phyloP scores from a whole-genome alignment of 64 coral and sea anemone genomes.

The Dendrophyllia cribrosa region DNA sequence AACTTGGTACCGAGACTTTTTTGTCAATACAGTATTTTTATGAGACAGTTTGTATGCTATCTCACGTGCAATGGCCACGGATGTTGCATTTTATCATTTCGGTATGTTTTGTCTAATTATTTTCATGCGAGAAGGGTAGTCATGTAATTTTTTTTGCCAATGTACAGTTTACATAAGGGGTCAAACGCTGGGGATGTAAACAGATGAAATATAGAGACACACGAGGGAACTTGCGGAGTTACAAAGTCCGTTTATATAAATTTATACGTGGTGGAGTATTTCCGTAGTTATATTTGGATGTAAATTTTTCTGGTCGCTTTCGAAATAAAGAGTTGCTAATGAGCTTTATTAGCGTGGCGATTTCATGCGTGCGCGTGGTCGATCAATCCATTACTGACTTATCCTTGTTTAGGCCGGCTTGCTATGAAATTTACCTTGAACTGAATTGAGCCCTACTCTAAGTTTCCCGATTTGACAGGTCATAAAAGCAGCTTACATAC shows the following conservation, averaged over 20 bases:
- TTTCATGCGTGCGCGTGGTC: background rate
- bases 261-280: constrained; percentile 14
- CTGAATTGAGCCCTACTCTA: background rate
- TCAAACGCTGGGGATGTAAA: constrained; percentile 1
- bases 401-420: constrained; percentile 51
- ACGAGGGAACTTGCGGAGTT: constrained; percentile 2
- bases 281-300: constrained; percentile 46
- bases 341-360: constrained; percentile 27
- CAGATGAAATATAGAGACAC: background rate
- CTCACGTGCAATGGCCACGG: background rate
- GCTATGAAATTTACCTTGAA: constrained; percentile 8
- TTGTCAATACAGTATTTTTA: constrained; percentile 3
- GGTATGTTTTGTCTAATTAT: constrained; percentile 19
- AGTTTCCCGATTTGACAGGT: constrained; percentile 41
- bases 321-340: constrained; percentile 47
- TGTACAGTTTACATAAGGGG: constrained; percentile 51
- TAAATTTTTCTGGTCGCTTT: constrained; percentile 46
- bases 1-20: constrained; percentile 7
- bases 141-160: constrained; percentile 3
- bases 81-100: background rate
- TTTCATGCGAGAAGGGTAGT: constrained; percentile 27
- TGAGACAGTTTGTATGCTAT: background rate
- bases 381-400: background rate
- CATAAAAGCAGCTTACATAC: constrained; percentile 60
- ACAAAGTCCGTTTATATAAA: constrained; percentile 42